Evolutionary conservation across 64 coral and sea anemone species (phyloP).

Genomic region (Anthopleura sola): DNA sequence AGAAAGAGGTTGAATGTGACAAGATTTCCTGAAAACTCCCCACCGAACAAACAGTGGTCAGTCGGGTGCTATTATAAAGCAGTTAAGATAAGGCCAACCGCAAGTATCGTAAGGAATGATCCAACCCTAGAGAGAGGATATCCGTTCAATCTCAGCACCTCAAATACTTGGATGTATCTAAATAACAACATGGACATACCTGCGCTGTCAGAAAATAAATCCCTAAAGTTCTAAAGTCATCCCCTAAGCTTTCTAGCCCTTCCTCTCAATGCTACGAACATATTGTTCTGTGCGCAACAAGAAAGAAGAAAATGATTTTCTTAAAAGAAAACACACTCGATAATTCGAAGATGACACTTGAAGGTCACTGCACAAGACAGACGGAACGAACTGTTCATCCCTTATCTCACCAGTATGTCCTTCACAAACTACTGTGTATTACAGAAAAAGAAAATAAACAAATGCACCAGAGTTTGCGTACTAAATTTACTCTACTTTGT

Average conservation of each 20-base stretch:
- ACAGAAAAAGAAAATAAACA: background rate
- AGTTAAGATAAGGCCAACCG: background rate
- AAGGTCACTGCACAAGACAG: background rate
- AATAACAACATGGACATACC: background rate
- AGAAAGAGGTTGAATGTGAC: background rate
- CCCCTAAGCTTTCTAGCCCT: no score
- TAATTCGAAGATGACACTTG: background rate
- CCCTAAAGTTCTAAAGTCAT: no score
- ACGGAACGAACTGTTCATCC: background rate
- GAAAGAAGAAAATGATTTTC: no score
- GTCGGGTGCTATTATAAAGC: background rate
- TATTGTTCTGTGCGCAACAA: background rate
- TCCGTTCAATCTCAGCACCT: background rate
- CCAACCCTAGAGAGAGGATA: conserved; percentile 1
- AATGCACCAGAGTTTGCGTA: background rate
- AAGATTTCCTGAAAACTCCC: background rate
- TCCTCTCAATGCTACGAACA: no score
- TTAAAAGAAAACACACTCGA: background rate
- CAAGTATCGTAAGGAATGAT: conserved; percentile 7
- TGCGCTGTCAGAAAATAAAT: background rate
- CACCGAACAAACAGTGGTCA: background rate
- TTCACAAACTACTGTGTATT: background rate
- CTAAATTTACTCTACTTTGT: background rate
- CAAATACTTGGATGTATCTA: background rate
- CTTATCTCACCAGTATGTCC: background rate